Percentiles rank a stretch among this genome's conserved stretches.
Conservation (phyloP, 2,888 invertebrate species). For the Notocelia uddmanniana region DNA sequence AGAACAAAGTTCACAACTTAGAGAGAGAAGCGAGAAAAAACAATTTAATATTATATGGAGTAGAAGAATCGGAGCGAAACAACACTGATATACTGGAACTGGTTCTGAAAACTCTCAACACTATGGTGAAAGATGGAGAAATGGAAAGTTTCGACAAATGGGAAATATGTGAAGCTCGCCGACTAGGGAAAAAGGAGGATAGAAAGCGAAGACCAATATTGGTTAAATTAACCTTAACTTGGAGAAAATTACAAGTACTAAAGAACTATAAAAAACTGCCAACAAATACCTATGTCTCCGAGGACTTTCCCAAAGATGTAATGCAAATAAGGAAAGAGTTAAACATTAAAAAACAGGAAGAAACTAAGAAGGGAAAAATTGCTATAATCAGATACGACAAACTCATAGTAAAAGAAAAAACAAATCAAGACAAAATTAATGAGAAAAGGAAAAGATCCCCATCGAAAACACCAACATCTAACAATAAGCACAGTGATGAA, state of each 20-base stretch:
- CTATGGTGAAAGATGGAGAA: not conserved
- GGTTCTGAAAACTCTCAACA: not conserved
- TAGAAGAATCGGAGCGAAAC: not conserved
- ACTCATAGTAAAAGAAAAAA: constrained; percentile 5
- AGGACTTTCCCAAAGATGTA: constrained; percentile 10
- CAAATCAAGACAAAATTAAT: not conserved
- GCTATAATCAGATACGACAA: not conserved
- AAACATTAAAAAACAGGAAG: not conserved
- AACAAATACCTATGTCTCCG: not conserved
- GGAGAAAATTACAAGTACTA: constrained; percentile 7
- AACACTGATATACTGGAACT: constrained; percentile 2
- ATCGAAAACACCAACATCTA: constrained; percentile 1
- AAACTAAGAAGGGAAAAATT: constrained; percentile 1
- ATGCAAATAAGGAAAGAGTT: not conserved
- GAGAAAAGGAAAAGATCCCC: constrained; percentile 5
- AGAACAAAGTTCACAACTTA: not conserved
- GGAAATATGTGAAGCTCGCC: constrained; percentile 2
- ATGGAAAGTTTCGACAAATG: constrained; percentile 6
- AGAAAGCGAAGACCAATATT: not conserved
- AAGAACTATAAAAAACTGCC: not conserved
- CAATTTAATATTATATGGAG: not conserved
- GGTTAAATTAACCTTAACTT: not conserved
- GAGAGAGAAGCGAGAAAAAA: constrained; percentile 7
- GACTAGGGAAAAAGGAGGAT: not conserved
- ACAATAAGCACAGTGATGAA: not conserved